phyloP scores from a whole-genome alignment of 1,140 invertebrate species.

The Druon quercuslanigerum region DNA sequence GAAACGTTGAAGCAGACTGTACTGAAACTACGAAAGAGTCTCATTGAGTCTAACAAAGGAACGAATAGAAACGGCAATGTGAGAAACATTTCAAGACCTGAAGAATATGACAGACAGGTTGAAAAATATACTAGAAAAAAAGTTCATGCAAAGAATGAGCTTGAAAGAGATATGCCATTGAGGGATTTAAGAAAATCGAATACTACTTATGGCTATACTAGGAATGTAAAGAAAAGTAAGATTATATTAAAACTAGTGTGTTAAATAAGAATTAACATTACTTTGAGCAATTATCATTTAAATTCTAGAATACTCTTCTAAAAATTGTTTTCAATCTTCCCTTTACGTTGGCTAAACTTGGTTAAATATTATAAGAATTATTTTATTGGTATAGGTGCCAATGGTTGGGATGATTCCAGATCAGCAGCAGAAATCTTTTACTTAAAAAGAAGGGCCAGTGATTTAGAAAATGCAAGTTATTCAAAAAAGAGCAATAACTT shows the following conservation, averaged over 20 bases:
- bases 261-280: too few species aligned
- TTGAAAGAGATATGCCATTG: slow-evolving; percentile 2
- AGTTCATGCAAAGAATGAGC: slow-evolving; percentile 4
- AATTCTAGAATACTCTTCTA: too few species aligned
- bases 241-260: neutral
- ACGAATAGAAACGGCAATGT: slow-evolving; percentile 15
- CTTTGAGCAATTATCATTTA: too few species aligned
- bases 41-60: slow-evolving; percentile 37
- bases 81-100: neutral
- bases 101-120: slow-evolving; percentile 31
- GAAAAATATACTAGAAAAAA: slow-evolving; percentile 16
- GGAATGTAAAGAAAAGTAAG: neutral
- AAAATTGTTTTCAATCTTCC: too few species aligned
- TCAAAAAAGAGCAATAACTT: too few species aligned
- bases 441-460: too few species aligned
- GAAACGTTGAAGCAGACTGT: slow-evolving; percentile 53
- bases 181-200: slow-evolving; percentile 8
- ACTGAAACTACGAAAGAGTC: slow-evolving; percentile 46
- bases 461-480: too few species aligned
- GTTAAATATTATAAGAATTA: too few species aligned
- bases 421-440: too few species aligned
- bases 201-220: neutral
- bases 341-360: too few species aligned
- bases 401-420: too few species aligned
- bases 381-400: too few species aligned